Conservation (phyloP, 2,797 vertebrate species). For the Vireo griseus region DNA sequence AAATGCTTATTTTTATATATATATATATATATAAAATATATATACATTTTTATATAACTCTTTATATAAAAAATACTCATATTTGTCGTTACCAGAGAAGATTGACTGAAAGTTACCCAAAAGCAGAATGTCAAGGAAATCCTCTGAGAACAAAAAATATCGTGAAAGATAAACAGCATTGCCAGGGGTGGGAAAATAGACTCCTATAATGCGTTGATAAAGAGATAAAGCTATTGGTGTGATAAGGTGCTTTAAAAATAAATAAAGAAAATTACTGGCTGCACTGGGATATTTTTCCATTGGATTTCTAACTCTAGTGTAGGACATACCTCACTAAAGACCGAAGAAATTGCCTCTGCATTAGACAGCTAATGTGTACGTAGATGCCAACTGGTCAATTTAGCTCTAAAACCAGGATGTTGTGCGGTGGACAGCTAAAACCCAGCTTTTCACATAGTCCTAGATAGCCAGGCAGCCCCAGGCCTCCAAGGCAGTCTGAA, state of each 20-base stretch:
- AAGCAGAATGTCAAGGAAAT: background rate
- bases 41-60: too few relatives aligned
- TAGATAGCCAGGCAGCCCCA: background rate
- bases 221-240: background rate
- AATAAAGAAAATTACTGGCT: background rate
- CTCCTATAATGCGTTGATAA: background rate
- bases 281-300: background rate
- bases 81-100: slow-evolving; percentile 32
- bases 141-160: background rate
- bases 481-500: background rate
- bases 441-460: background rate
- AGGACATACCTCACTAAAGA: background rate
- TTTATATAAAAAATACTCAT: slow-evolving; percentile 38
- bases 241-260: background rate
- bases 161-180: background rate
- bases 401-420: background rate
- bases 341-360: background rate
- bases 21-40: too few relatives aligned
- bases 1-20: too few relatives aligned
- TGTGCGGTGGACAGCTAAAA: background rate
- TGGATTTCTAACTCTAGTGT: background rate
- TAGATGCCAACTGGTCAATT: background rate
- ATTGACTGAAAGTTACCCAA: slow-evolving; percentile 22
- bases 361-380: background rate
- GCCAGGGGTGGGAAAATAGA: background rate